Conservation (phyloP, 2,797 vertebrate species). For the Liparis tanakae region DNA sequence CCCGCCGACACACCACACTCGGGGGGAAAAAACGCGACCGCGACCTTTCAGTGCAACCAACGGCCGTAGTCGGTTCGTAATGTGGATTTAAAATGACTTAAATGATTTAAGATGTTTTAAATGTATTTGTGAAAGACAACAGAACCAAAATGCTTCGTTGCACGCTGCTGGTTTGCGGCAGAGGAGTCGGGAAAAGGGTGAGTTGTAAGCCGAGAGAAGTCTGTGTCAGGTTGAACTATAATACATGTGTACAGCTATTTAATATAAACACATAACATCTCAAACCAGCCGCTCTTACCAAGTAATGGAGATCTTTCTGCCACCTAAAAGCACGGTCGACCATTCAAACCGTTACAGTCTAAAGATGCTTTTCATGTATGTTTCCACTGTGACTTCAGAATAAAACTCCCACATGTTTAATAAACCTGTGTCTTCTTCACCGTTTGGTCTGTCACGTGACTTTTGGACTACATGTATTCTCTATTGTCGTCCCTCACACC, state of each 20-base stretch:
- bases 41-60: constrained; percentile 54
- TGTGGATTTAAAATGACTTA: neutral
- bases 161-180: constrained; percentile 40
- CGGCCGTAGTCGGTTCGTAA: rapidly evolving
- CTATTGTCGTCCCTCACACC: too few relatives aligned
- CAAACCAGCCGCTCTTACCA: too few relatives aligned
- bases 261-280: too few relatives aligned
- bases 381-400: too few relatives aligned
- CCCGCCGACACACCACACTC: constrained; percentile 28
- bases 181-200: constrained; percentile 63
- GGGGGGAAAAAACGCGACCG: neutral
- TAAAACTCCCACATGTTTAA: neutral
- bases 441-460: too few relatives aligned
- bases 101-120: neutral
- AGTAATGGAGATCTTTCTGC: too few relatives aligned
- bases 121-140: neutral
- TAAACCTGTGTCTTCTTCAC: neutral
- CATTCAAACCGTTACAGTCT: neutral
- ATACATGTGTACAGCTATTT: too few relatives aligned
- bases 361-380: neutral
- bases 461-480: too few relatives aligned
- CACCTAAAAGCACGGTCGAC: neutral
- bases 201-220: constrained; percentile 26
- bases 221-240: too few relatives aligned
- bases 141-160: constrained; percentile 55